Evolutionary conservation across 92 coral and sea anemone genomes (phyloP).

Genomic region (Actinostola sp.): DNA sequence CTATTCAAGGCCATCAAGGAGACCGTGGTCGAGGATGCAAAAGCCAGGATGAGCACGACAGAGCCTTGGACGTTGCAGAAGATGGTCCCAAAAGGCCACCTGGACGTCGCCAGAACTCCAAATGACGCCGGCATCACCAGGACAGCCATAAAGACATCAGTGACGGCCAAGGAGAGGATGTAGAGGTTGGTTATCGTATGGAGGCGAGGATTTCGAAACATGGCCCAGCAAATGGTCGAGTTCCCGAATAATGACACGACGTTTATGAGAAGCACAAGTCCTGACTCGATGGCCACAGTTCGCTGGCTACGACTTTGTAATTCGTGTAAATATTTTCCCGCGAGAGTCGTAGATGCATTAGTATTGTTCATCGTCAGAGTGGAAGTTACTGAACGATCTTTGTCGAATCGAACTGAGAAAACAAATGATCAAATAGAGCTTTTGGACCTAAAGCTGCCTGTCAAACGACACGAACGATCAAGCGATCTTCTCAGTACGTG

Average conservation of each 20-base stretch:
- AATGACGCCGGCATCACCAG: conserved; percentile 35
- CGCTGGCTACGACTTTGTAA: conserved; percentile 7
- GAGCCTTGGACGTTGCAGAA: conserved; percentile 29
- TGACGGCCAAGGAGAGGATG: conserved; percentile 18
- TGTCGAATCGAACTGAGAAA: no score
- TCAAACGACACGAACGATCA: no score
- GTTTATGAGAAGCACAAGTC: conserved; percentile 9
- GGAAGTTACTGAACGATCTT: no score
- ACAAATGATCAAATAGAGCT: no score
- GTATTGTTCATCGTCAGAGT: no score
- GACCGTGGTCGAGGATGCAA: conserved; percentile 12
- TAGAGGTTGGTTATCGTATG: conserved; percentile 31
- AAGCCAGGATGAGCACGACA: conserved; percentile 14
- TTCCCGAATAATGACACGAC: conserved; percentile 25
- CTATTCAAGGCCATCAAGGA: conserved; percentile 32
- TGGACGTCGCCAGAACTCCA: conserved; percentile 7
- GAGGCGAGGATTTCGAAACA: conserved; percentile 38
- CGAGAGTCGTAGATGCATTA: no score
- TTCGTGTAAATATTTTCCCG: no score
- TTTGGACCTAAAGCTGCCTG: no score
- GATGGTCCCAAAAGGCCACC: conserved; percentile 29
- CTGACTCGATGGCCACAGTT: conserved; percentile 22
- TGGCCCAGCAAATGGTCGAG: conserved; percentile 17
- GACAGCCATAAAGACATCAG: conserved; percentile 37
- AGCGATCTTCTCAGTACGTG: no score